Base-by-base conservation (phyloP, 2,888 invertebrate species). In the Lycophotia porphyrea region DNA sequence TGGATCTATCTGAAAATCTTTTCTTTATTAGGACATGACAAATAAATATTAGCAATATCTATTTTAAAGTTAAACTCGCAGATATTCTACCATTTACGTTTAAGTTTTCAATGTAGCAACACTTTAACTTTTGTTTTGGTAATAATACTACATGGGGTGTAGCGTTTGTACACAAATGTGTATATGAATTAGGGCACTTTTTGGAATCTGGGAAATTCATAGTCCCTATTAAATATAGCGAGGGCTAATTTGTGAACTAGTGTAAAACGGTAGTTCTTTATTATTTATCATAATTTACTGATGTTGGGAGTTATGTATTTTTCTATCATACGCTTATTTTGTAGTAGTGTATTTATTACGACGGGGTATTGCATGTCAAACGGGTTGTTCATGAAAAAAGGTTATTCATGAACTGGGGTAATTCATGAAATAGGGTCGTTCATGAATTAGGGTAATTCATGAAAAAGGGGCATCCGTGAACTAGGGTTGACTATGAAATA, bases 91-190 rank as follows among this genome's bases (percentile, higher is more conserved):
- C 52, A 83, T 34, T 58, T 15, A 21, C 2, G 63, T 5, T 47
- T 27, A 31, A n/a, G 4, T 69, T 71, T 66, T 67, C 4, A 55
- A 67, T 39, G 49, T 84, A 76, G 63, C 84, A 84, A 84, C 84
- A 84, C 66, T 70, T 44, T 36, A 47, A 52, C 7, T n/a, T 47
- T 8, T n/a, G n/a, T 24, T 47, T 55, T 63, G 15, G 52, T 39
- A 55, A 36, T 21, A 42, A 60, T 47, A 5, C 15, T 39, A 39
- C 18, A 18, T 27, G 60, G 11, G 13, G 9, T 44, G 55, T 55
- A 18, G 24, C 18, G 18, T 21, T 27, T 68, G 31, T 27, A 44
- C 8, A n/a, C 39, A n/a, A 39, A 13, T 55, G 24, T 11, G 24
- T 31, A 24, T 21, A 44, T 39, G 31, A 58, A 44, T 63, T 18